Evolutionary conservation across 1,140 invertebrate genomes (phyloP), one percentile per base, ranked within the genome.

Genomic region (Ridgeia piscesae): DNA sequence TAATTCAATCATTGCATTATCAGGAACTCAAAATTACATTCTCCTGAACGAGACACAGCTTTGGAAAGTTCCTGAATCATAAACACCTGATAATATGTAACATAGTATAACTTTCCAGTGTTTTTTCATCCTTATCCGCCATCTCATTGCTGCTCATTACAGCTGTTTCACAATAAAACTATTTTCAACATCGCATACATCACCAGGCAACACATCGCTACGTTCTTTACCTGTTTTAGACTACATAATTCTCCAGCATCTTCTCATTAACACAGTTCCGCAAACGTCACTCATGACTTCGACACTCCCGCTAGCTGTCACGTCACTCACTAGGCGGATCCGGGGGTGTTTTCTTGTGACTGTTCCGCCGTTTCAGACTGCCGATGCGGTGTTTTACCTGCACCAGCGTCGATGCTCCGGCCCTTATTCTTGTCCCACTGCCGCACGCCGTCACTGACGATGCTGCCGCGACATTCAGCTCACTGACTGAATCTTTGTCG

Each of bases 401-500:
- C 77, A 95, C 93, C 90, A 95, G 95, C 91, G 94, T 95, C 9
- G 95, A 95, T 27, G 95, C 95, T 31, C 94, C 94, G 92, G 95
- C 95, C 1, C 95, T 93, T 34, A 95, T 95, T 48, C 95, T 93
- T 14, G 92, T 94, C 17, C 95, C 95, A 92, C 94, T 95, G 88
- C 42, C 88, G 77, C 58, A 91, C 8, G 89, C 33, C 4, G 88
- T 33, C 9, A 34, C 91, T 88, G 91, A 50, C 33, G 89, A 35
- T 14, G 89, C 35, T 31, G 94, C 93, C 0, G 92, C 93, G 48
- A 93, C 89, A 17, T 94, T 93, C 92, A 93, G 94, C 91, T 95
- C 94, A 35, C 95, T 95, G 0, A 93, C 92, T 33, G 93, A 94
- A 92, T 96, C 96, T 93, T 98, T 98, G 94, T 98, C 98, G 33